Evolutionary conservation across 2,797 vertebrate species (phyloP), one percentile per base, ranked within the genome.

Genomic region (Peromyscus nudipes): DNA sequence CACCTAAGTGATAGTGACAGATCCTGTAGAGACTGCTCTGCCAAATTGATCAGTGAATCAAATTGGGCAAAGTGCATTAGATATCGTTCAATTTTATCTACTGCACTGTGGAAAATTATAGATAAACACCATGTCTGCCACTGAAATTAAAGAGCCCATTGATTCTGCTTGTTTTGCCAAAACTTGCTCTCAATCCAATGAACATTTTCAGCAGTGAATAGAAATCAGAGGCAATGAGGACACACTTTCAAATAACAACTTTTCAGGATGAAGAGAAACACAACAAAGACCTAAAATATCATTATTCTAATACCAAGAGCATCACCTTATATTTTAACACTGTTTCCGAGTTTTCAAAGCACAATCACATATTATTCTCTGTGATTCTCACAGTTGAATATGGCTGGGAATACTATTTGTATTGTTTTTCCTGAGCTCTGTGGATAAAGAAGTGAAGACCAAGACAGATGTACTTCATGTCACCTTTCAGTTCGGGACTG

Each of bases 341-440:
- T 46, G 67, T 64, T 97, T 93, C 64, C 60, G 31, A 69, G 23
- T 85, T 95, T 96, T 93, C 73, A 89, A 69, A 97, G 49, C 55
- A 82, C 79, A 89, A 82, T 91, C 55, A 96, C 67, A 85, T 85
- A 89, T 37, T 9, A 91, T 57, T 91, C 89, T 52, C 62, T 86
- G 89, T 92, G 29, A 95, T 86, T 83, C n/a, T 79, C 62, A 82
- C 62, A 91, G 52, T 10, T 80, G 73, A 86, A n/a, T 89, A 91
- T 76, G 3, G 9, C 64, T 80, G 29, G 11, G 52, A 89, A 89
- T 75, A 31, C 31, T 31, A 43, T 89, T 77, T 95, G 5, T 73
- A 60, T 67, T 79, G 27, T 37, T 91, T 46, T 49, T 94, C 95
- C 34, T 46, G 65, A 34, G 64, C 49, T 65, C 34, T 37, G 1